Base-by-base conservation (phyloP, 2,113 vertebrate genomes). In the Axis porcinus region DNA sequence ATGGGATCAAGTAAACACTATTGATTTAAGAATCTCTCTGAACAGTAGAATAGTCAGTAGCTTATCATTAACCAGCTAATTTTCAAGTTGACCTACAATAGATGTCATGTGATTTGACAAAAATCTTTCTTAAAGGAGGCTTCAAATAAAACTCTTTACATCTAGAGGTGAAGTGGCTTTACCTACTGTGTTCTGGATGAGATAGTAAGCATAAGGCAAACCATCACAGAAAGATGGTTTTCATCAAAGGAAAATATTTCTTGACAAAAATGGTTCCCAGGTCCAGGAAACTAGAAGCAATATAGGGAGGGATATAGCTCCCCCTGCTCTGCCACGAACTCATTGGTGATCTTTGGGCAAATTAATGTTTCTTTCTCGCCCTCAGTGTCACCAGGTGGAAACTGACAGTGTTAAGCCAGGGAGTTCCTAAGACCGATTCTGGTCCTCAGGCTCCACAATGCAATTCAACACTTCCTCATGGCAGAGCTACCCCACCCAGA, bases 211-310 rank as follows among this genome's bases (percentile, higher is more conserved):
- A 52, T 36, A 47, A 52, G 28, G 25, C 23, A 89, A 70, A 21
- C 28, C 33, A 47, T 58, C 27, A n/a, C 19, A 84, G n/a, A 70
- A 58, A 96, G 27, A 64, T 5, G n/a, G 13, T 70, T 82, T 96
- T 86, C 58, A 89, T 40, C 15, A 70, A 83, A 81, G 30, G 58
- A 85, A 54, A 93, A 21, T 8, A 79, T 60, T 95, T 79, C 60
- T 87, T 62, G 30, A 70, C 55, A 92, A 57, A 88, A 33, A 43
- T 6, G 43, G 33, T 94, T 86, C 25, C 47, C 11, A 89, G 50
- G 78, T 89, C 43, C 5, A 78, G 82, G 47, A 64, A 28, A 82
- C 17, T 12, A 19, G 40, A 62, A 83, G 47, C 74, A 58, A 58
- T 30, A 1, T 13, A 57, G 58, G 16, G 10, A 58, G 4, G 43